Evolutionary conservation across 1,140 invertebrate species (phyloP), one percentile per base, ranked within the genome.

Genomic region (Drosophila busckii): DNA sequence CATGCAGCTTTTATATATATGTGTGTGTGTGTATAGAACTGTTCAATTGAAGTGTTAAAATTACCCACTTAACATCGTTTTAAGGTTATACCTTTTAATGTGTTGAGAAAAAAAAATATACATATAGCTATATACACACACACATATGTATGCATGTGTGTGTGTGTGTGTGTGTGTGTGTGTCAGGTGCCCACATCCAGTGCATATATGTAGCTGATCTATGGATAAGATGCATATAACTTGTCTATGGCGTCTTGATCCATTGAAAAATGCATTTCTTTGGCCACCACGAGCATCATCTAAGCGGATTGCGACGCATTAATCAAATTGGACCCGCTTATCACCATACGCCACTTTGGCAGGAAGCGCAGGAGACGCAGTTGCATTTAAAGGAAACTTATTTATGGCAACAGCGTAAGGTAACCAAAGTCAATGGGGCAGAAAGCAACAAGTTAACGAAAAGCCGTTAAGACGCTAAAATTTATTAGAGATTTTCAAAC

Each of bases 41-140:
- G 70, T 71, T 78, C 70, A 80, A 78, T 78, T 80, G 68, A 78
- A 80, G 73, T 78, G 73, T 80, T 78, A 78, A 80, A 78, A 78
- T 78, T 78, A 67, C 37, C 73, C 68, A 78, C 73, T 78, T 78
- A 78, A 78, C 73, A 78, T 73, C 73, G 54, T 64, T 63, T 78
- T 78, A 71, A 80, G 73, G 73, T 73, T 78, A 58, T 76, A 76
- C 50, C 53, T 61, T 65, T 76, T 52, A 78, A 66, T 67, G 71
- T 67, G 66, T 41, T 58, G 55, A 56, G 58, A 62, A 68, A 54
- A 53, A 44, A 50, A 29, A 8, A 25, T 16, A 17, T 12, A 10
- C 8, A 28, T n/a, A 2, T 22, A 28, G 7, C n/a, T 9, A 5
- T 12, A 28, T 5, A 12, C 19, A 15, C 29, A 20, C 31, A 38